These are phyloP conservation scores for Phasia obesa DNA, from an alignment of 2,888 invertebrate genomes.

Conservation along the genomic window DNA sequence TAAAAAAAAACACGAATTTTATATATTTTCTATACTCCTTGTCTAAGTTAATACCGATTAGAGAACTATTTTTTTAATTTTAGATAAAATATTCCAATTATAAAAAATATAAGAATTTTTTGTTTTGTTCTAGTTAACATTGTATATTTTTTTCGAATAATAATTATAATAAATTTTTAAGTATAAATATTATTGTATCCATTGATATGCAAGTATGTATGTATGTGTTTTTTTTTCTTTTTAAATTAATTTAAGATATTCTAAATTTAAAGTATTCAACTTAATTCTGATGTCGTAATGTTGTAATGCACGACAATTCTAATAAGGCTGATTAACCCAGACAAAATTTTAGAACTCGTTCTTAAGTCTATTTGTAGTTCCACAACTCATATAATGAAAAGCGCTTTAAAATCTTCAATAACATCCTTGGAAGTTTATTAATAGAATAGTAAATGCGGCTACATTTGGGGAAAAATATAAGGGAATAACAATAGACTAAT, in stretches of 20 bases:
- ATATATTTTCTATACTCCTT: too few species aligned
- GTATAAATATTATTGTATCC: conserved; percentile 74
- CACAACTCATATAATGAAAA: too few species aligned
- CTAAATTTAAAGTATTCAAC: not conserved
- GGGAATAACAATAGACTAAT: too few species aligned
- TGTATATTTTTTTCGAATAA: conserved; percentile 57
- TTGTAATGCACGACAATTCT: too few species aligned
- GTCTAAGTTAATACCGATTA: conserved; percentile 56
- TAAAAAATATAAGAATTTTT: conserved; percentile 32
- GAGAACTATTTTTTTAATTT: conserved; percentile 26
- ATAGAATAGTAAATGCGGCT: too few species aligned
- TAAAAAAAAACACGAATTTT: conserved; percentile 39
- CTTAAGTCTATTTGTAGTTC: too few species aligned
- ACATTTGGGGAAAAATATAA: too few species aligned
- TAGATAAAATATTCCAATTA: conserved; percentile 54
- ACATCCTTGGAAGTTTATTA: too few species aligned
- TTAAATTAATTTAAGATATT: not conserved
- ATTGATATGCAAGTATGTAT: conserved; percentile 74
- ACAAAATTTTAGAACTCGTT: too few species aligned
- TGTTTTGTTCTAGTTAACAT: conserved; percentile 55
- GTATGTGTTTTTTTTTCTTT: conserved; percentile 60
- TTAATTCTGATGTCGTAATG: too few species aligned
- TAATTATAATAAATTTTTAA: conserved; percentile 62
- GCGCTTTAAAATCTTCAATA: too few species aligned
- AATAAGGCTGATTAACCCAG: too few species aligned